Evolutionary conservation across 2,888 invertebrate species (phyloP).

Genomic region (Dendrolimus pini): DNA sequence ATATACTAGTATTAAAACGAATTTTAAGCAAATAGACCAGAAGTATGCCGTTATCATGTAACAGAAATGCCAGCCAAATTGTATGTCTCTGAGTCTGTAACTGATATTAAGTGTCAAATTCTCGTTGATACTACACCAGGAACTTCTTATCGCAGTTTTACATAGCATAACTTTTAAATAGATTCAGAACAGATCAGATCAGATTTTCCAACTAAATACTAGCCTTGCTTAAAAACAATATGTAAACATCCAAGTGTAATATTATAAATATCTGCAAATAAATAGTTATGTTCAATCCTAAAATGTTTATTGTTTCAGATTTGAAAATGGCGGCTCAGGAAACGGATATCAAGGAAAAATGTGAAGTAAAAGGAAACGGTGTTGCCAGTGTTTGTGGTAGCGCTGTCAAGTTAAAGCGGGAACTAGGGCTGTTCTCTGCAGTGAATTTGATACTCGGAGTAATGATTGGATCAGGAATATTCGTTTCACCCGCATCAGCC

Average conservation of each 20-base stretch:
- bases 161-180: no score
- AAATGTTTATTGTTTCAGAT: constrained; percentile 26
- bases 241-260: not conserved
- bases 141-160: no score
- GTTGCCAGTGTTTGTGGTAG: constrained; percentile 32
- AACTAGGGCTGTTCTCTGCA: constrained; percentile 88
- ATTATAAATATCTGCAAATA: not conserved
- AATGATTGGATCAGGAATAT: constrained; percentile 94
- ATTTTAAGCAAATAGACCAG: no score
- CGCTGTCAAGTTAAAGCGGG: constrained; percentile 81
- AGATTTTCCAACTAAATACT: no score
- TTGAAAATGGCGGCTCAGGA: constrained; percentile 39
- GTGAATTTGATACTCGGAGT: constrained; percentile 90
- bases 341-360: constrained; percentile 30
- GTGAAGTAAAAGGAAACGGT: constrained; percentile 24
- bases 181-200: no score
- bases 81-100: no score
- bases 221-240: not conserved
- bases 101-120: no score
- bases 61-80: no score
- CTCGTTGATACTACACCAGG: no score
- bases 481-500: constrained; percentile 88
- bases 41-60: no score
- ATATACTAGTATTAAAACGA: no score
- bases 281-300: not conserved